These are phyloP conservation scores for Magallana nippona DNA, from an alignment of 2,888 invertebrate genomes.

Conservation along the genomic window DNA sequence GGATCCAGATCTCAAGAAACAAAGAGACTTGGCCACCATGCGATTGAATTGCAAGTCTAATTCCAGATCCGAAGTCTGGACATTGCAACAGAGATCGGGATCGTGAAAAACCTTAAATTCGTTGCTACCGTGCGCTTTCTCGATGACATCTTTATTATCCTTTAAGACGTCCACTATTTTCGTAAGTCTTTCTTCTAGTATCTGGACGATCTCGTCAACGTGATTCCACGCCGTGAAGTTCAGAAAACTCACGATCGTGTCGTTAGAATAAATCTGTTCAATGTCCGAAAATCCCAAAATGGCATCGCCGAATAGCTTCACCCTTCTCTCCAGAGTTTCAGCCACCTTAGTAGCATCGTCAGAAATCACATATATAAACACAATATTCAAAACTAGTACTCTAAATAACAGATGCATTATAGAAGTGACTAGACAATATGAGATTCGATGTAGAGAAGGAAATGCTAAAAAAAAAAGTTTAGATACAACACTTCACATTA, in stretches of 20 bases:
- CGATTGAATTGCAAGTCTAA: constrained; percentile 16
- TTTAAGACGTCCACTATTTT: constrained; percentile 24
- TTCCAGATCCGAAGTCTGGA: not conserved
- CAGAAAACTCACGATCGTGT: not conserved
- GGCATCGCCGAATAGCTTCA: constrained; percentile 35
- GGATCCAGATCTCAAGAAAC: not conserved
- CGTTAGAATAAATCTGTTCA: constrained; percentile 43
- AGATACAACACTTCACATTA: too few relatives aligned
- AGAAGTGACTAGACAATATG: not conserved
- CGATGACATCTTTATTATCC: constrained; percentile 36
- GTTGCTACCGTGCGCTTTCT: constrained; percentile 19
- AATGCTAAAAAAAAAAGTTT: too few relatives aligned
- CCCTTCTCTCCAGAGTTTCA: not conserved
- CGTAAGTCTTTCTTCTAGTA: constrained; percentile 26
- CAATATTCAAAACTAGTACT: not conserved
- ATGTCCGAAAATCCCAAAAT: constrained; percentile 39
- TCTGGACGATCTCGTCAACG: constrained; percentile 21
- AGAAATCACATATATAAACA: not conserved
- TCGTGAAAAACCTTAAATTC: not conserved
- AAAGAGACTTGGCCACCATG: constrained; percentile 13
- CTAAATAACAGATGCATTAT: not conserved
- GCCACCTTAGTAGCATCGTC: not conserved
- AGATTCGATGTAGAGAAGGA: not conserved
- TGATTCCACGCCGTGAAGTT: not conserved
- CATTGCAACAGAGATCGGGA: not conserved